A percentile compares a stretch with the other conserved stretches of the same genome.
Evolutionary conservation across 2,797 vertebrate genomes (phyloP).

Genomic region (Leptatherina wallacei): DNA sequence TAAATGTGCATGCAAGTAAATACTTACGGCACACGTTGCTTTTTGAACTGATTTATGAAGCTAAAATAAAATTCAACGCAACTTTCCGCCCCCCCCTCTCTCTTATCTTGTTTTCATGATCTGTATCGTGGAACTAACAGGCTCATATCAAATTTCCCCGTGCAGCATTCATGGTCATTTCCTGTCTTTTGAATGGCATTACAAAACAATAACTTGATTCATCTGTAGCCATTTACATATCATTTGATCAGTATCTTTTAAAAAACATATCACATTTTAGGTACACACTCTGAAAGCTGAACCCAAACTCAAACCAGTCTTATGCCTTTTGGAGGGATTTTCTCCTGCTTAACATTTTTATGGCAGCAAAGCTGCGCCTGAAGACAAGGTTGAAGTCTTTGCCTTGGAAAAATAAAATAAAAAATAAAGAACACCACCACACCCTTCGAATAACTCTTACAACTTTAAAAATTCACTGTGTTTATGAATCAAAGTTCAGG

Average conservation of each 20-base stretch:
- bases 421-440: conserved; percentile 35
- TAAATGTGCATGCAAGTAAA: neutral
- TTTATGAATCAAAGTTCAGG: conserved; percentile 57
- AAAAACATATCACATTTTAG: neutral
- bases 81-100: neutral
- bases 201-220: neutral
- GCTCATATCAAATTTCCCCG: neutral
- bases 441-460: conserved; percentile 6
- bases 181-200: neutral
- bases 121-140: neutral
- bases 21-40: neutral
- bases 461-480: conserved; percentile 7
- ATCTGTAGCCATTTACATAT: neutral
- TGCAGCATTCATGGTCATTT: neutral
- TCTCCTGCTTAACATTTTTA: neutral
- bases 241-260: neutral
- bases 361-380: neutral
- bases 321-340: neutral
- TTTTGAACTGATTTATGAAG: neutral
- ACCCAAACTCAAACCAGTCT: neutral
- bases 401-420: neutral
- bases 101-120: neutral
- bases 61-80: neutral
- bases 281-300: conserved; percentile 2
- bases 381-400: neutral